A percentile compares a stretch with the other conserved stretches of the same genome.
phyloP scores from a whole-genome alignment of 2,797 vertebrate species.

The Halcyon badia region DNA sequence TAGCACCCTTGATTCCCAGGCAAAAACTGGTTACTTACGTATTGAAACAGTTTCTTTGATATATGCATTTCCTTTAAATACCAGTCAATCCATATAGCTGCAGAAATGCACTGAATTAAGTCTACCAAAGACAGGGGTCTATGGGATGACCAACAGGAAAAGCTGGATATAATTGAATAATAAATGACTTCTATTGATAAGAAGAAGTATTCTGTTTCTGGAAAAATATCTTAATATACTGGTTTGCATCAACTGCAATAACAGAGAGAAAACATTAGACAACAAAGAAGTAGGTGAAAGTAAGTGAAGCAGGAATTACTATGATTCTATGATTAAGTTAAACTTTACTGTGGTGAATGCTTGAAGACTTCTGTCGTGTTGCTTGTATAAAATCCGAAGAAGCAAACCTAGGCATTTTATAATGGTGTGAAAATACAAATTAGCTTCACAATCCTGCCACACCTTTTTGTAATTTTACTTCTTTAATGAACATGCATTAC shows the following conservation, averaged over 20 bases:
- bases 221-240: not conserved
- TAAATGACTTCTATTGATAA: not conserved
- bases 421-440: not conserved
- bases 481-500: not conserved
- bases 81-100: not conserved
- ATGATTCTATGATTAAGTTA: not conserved
- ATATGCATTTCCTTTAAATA: not conserved
- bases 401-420: not conserved
- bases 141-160: not conserved
- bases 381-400: not conserved
- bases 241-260: not conserved
- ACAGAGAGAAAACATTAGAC: not conserved
- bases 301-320: not conserved
- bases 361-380: not conserved
- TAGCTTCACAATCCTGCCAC: not conserved
- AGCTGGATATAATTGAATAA: not conserved
- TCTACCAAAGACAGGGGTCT: not conserved
- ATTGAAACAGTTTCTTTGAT: not conserved
- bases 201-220: not conserved
- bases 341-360: not conserved
- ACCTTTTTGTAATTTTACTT: not conserved
- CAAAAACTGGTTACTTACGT: not conserved
- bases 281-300: not conserved
- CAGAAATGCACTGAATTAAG: not conserved
- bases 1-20: not conserved